phyloP scores from a whole-genome alignment of 1,140 invertebrate species.

The Papilio polytes region DNA sequence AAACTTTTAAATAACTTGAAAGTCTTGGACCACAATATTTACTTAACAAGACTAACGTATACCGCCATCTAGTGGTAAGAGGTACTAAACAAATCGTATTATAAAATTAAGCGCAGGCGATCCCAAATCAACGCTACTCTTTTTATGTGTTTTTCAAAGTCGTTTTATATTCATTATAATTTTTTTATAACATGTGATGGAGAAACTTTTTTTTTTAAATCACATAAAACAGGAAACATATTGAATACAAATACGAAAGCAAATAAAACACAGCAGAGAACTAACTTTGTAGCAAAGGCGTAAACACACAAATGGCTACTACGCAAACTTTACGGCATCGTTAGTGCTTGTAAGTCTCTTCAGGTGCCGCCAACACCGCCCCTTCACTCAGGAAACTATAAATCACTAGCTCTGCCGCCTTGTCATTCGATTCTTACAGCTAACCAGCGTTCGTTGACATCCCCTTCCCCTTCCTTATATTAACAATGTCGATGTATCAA shows the following conservation, averaged over 20 bases:
- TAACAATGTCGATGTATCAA: constrained; percentile 32
- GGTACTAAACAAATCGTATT: neutral
- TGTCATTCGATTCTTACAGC: constrained; percentile 58
- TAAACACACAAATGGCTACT: constrained; percentile 20
- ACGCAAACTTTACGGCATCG: constrained; percentile 32
- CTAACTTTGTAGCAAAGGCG: constrained; percentile 15
- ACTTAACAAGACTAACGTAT: too few relatives aligned
- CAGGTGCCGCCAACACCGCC: constrained; percentile 54
- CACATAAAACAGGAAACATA: neutral
- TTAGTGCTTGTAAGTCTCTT: constrained; percentile 46
- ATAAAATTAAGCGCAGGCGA: neutral
- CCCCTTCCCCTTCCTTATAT: constrained; percentile 2
- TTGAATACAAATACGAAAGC: constrained; percentile 14
- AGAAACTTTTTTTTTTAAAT: neutral
- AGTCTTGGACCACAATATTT: too few relatives aligned
- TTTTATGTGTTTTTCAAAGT: too few relatives aligned
- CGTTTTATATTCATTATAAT: too few relatives aligned
- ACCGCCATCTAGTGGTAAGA: neutral
- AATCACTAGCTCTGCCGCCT: constrained; percentile 62
- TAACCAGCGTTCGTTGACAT: constrained; percentile 49
- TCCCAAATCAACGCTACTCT: neutral
- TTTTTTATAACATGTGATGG: neutral
- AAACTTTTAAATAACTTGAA: too few relatives aligned
- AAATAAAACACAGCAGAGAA: constrained; percentile 8
- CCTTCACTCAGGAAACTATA: constrained; percentile 73